Percentiles rank a stretch among this genome's conserved stretches.
phyloP scores from a whole-genome alignment of 2,113 vertebrate species.

The Coracopsis vasa region DNA sequence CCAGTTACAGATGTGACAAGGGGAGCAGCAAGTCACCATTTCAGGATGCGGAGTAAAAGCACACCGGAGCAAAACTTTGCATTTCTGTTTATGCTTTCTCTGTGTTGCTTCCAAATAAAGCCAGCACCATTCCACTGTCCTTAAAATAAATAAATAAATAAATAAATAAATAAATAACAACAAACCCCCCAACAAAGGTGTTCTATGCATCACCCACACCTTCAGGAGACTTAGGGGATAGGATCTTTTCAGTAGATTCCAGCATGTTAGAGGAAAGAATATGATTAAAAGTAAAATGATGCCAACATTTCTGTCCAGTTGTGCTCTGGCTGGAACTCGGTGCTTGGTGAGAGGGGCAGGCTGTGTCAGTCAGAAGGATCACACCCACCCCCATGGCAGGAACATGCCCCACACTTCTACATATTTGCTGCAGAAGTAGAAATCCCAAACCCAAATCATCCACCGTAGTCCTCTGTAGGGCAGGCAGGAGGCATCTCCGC shows the following conservation, averaged over 20 bases:
- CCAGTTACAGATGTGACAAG: neutral
- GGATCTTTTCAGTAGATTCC: neutral
- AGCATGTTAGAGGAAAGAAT: neutral
- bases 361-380: neutral
- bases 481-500: neutral
- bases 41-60: neutral
- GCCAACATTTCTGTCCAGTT: neutral
- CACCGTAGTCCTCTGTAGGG: rapidly evolving
- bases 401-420: neutral
- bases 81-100: neutral
- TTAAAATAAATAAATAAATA: neutral
- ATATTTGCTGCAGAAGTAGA: neutral
- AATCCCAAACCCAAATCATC: neutral
- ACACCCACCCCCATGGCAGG: neutral
- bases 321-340: neutral
- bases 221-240: neutral
- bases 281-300: neutral
- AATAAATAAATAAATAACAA: neutral
- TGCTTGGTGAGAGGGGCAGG: neutral
- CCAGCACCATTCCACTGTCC: neutral
- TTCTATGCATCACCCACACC: neutral
- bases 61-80: neutral
- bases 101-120: neutral
- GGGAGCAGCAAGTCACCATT: neutral
- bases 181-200: neutral